Percentiles rank a stretch among this genome's conserved stretches.
These are phyloP conservation scores for Acromyrmex echinatior DNA, from an alignment of 1,140 invertebrate species.

Conservation along the genomic window DNA sequence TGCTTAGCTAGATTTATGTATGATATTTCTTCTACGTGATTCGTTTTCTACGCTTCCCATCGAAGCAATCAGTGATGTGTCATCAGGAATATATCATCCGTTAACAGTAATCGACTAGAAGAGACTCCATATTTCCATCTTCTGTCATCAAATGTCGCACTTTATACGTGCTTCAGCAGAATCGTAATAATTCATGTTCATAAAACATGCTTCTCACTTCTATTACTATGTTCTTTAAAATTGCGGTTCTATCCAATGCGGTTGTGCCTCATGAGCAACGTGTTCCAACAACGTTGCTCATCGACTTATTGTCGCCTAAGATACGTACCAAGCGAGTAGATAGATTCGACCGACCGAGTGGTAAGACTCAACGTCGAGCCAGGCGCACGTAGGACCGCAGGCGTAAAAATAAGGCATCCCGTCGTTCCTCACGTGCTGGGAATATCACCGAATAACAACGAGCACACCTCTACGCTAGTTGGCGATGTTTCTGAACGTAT, in stretches of 20 bases:
- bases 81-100: slow-evolving; percentile 18
- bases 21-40: slow-evolving; percentile 39
- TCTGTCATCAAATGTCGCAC: background rate
- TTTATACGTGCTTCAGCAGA: slow-evolving; percentile 13
- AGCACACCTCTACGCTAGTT: background rate
- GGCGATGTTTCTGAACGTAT: slow-evolving; percentile 15
- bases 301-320: slow-evolving; percentile 50
- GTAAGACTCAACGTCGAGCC: slow-evolving; percentile 62
- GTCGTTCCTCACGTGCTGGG: slow-evolving; percentile 45
- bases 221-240: background rate
- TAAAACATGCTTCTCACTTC: background rate
- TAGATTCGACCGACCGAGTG: slow-evolving; percentile 33
- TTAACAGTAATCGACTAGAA: slow-evolving; percentile 32
- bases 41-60: background rate
- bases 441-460: slow-evolving; percentile 49
- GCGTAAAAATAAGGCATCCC: slow-evolving; percentile 61
- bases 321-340: slow-evolving; percentile 32
- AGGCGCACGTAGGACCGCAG: slow-evolving; percentile 55
- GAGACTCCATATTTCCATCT: slow-evolving; percentile 30
- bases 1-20: slow-evolving; percentile 31
- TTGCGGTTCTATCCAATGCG: background rate
- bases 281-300: slow-evolving; percentile 15
- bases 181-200: slow-evolving; percentile 39
- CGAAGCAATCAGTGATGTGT: slow-evolving; percentile 52
- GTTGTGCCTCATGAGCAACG: background rate